Conservation (phyloP, 2,113 vertebrate genomes). For the Alligator mississippiensis region DNA sequence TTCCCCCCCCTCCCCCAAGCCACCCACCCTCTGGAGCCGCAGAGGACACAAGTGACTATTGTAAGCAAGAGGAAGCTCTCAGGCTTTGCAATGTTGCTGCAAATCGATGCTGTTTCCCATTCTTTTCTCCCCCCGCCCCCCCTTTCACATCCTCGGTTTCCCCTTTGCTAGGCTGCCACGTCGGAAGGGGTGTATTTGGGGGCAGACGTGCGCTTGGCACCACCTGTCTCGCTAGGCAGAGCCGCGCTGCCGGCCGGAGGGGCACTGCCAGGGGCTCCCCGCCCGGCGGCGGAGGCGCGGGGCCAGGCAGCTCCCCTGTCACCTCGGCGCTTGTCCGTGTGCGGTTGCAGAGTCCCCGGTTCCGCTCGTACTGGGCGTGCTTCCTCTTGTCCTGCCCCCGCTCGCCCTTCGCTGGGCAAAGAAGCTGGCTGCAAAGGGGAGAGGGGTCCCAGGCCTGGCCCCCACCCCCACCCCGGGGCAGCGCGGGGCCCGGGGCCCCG, state of each 20-base stretch:
- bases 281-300: fast-evolving
- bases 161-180: neutral
- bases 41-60: conserved; percentile 45
- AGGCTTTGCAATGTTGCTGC: neutral
- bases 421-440: too few species aligned
- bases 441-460: neutral
- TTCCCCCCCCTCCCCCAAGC: conserved; percentile 34
- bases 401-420: neutral
- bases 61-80: neutral
- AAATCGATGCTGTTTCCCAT: neutral
- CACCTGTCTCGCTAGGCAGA: too few species aligned
- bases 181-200: neutral
- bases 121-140: too few species aligned
- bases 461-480: neutral
- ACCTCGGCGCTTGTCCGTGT: too few species aligned
- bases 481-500: neutral
- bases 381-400: neutral
- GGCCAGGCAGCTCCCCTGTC: neutral
- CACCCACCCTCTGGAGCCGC: conserved; percentile 47
- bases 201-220: too few species aligned
- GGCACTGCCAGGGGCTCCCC: too few species aligned
- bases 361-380: too few species aligned
- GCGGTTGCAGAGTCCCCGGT: too few species aligned
- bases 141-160: neutral
- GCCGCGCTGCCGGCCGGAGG: too few species aligned